These are phyloP conservation scores for Nomada ferruginata DNA, from an alignment of 2,888 invertebrate genomes.

Conservation along the genomic window DNA sequence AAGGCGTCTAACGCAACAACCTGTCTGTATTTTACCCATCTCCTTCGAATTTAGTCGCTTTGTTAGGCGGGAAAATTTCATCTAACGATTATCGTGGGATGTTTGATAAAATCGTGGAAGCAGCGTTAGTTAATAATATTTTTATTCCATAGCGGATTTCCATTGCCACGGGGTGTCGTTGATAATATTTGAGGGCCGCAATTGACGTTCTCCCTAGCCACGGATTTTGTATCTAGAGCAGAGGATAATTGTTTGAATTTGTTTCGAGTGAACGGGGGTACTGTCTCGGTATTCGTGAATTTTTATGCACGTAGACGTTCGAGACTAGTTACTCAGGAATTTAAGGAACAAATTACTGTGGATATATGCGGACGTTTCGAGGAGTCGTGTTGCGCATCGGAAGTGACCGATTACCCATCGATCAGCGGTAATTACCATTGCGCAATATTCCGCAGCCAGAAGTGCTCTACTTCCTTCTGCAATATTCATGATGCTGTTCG, in stretches of 20 bases:
- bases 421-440: slow-evolving; percentile 38
- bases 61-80: slow-evolving; percentile 12
- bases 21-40: not conserved
- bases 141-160: too few relatives aligned
- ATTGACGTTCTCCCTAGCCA: too few relatives aligned
- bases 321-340: slow-evolving; percentile 15
- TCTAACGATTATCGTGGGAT: not conserved
- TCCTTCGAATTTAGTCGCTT: not conserved
- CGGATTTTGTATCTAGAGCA: not conserved
- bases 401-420: slow-evolving; percentile 45
- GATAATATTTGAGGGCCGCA: too few relatives aligned
- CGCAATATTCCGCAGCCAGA: slow-evolving; percentile 24
- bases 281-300: slow-evolving; percentile 20
- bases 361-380: slow-evolving; percentile 23
- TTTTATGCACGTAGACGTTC: slow-evolving; percentile 10
- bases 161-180: too few relatives aligned
- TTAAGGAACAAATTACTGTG: slow-evolving; percentile 21
- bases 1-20: slow-evolving; percentile 6
- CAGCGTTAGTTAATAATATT: too few relatives aligned
- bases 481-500: slow-evolving; percentile 39
- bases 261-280: not conserved
- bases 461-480: slow-evolving; percentile 4
- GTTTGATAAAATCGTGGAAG: too few relatives aligned
- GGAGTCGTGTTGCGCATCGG: slow-evolving; percentile 42
- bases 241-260: slow-evolving; percentile 10